Percentiles rank a stretch among this genome's conserved stretches.
phyloP scores from a whole-genome alignment of 1,140 invertebrate genomes.

The Lineus longissimus region DNA sequence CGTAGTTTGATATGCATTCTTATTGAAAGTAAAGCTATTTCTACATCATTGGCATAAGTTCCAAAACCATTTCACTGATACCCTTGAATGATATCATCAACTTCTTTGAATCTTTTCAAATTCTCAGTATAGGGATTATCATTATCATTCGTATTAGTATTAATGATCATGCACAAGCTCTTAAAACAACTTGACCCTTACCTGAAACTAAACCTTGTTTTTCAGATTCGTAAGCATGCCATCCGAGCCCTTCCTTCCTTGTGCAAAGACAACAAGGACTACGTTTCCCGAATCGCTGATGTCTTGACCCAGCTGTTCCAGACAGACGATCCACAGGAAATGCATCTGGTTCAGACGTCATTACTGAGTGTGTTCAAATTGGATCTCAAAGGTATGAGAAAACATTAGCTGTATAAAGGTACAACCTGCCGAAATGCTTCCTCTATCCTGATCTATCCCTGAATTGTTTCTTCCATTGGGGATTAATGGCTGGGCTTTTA shows the following conservation, averaged over 20 bases:
- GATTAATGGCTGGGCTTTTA: too few species aligned
- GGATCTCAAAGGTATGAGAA: conserved; percentile 43
- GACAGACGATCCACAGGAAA: conserved; percentile 60
- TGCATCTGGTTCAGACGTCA: conserved; percentile 43
- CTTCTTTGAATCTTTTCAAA: too few species aligned
- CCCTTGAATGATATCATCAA: too few species aligned
- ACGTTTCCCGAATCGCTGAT: conserved; percentile 83
- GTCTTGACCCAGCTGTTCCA: conserved; percentile 86
- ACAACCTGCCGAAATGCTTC: background rate
- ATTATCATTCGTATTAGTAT: too few species aligned
- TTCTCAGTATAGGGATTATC: too few species aligned
- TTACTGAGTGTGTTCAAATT: conserved; percentile 39
- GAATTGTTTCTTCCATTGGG: too few species aligned
- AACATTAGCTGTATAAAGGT: background rate
- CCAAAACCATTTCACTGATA: too few species aligned
- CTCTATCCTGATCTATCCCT: background rate
- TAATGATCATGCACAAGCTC: too few species aligned
- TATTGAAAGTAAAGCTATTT: too few species aligned
- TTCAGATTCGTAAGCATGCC: conserved; percentile 88
- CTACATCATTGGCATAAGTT: too few species aligned
- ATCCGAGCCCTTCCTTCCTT: conserved; percentile 87
- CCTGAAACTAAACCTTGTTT: conserved; percentile 6
- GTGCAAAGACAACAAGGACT: conserved; percentile 75
- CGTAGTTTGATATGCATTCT: too few species aligned
- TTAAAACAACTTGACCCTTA: too few species aligned